phyloP scores from a whole-genome alignment of 2,797 vertebrate genomes.

The Sebastes aleutianus region DNA sequence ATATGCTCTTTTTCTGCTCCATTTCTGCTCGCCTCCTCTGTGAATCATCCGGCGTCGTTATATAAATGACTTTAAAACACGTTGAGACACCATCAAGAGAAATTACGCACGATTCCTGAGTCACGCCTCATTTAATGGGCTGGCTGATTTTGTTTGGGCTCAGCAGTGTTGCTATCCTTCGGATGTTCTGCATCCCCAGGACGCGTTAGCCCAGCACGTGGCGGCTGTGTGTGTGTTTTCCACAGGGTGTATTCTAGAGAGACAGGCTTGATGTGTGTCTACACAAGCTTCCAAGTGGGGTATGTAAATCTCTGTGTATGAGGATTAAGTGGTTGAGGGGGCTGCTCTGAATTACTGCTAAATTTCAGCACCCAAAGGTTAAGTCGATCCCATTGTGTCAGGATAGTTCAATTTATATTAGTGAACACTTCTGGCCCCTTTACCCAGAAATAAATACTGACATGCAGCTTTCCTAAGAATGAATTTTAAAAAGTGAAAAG shows the following conservation, averaged over 20 bases:
- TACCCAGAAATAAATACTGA: conserved; percentile 46
- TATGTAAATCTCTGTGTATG: conserved; percentile 43
- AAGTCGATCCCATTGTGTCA: conserved; percentile 34
- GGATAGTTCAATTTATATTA: conserved; percentile 42
- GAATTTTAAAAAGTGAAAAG: neutral
- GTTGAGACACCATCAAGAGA: conserved; percentile 76
- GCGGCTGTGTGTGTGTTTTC: neutral
- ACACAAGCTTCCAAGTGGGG: conserved; percentile 31
- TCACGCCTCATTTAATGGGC: conserved; percentile 73
- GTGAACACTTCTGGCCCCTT: conserved; percentile 40
- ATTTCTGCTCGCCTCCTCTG: conserved; percentile 67
- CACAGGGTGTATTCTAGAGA: conserved; percentile 5
- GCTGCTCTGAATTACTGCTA: conserved; percentile 39
- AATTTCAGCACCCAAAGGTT: conserved; percentile 50
- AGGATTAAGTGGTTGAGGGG: conserved; percentile 49
- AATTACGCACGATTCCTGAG: conserved; percentile 70
- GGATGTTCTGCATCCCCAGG: conserved; percentile 55
- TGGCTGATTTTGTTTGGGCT: conserved; percentile 73
- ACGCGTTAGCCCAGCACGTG: conserved; percentile 43
- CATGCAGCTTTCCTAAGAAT: conserved; percentile 38
- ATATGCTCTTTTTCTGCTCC: conserved; percentile 75
- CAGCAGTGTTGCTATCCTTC: conserved; percentile 67
- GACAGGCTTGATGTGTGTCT: conserved; percentile 30
- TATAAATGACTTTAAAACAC: conserved; percentile 78
- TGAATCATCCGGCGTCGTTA: conserved; percentile 74